These are phyloP conservation scores for Noctua janthina DNA, from an alignment of 2,888 invertebrate genomes.

Conservation along the genomic window DNA sequence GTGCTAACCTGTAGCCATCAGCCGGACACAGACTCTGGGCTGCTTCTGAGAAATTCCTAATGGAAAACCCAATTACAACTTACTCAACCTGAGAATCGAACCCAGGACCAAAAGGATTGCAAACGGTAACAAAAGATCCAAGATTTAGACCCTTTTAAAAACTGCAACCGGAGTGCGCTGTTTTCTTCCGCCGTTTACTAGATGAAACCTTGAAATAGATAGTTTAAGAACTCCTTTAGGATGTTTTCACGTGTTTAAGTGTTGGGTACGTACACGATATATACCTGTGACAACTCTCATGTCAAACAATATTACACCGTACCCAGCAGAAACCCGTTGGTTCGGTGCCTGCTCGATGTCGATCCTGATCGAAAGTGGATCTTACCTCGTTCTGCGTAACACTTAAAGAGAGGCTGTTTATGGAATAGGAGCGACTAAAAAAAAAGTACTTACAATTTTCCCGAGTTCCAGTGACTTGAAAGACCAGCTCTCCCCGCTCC, in stretches of 20 bases:
- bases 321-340: background rate
- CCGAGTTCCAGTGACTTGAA: background rate
- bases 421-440: background rate
- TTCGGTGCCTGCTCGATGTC: background rate
- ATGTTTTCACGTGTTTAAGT: background rate
- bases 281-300: background rate
- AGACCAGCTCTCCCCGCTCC: slow-evolving; percentile 9
- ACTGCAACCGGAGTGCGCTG: background rate
- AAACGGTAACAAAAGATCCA: background rate
- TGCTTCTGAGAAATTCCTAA: too few relatives aligned
- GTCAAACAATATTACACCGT: background rate
- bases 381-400: background rate
- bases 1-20: too few relatives aligned
- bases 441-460: slow-evolving; percentile 15
- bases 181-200: background rate
- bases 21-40: too few relatives aligned
- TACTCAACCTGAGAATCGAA: background rate
- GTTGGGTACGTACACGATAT: background rate
- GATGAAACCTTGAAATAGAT: background rate
- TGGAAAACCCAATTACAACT: too few relatives aligned
- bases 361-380: background rate
- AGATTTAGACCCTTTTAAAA: background rate
- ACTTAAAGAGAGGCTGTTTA: background rate
- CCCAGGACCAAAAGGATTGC: background rate
- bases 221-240: too few relatives aligned